phyloP scores from a whole-genome alignment of 2,888 invertebrate species.

The Priapulus caudatus region DNA sequence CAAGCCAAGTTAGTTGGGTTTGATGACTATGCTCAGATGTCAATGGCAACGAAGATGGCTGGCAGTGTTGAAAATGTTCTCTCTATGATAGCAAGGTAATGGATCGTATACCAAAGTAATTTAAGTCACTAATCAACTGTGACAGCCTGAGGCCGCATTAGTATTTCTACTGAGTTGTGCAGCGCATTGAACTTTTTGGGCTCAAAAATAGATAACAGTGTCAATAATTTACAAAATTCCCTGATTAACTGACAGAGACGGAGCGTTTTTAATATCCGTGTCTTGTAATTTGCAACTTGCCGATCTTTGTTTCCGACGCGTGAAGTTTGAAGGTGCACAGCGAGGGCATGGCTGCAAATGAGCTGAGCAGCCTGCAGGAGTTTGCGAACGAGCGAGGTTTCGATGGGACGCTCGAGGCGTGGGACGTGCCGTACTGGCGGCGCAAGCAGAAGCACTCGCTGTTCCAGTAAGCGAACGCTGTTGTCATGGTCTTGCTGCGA shows the following conservation, averaged over 20 bases:
- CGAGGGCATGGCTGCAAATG: background rate
- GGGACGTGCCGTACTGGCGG: slow-evolving; percentile 80
- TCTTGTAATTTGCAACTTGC: too few species aligned
- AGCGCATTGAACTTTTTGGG: too few species aligned
- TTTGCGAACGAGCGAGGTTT: slow-evolving; percentile 65
- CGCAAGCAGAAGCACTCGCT: slow-evolving; percentile 53
- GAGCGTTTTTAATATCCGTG: too few species aligned
- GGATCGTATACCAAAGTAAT: too few species aligned
- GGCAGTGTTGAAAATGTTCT: slow-evolving; percentile 61
- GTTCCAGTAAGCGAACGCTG: slow-evolving; percentile 44
- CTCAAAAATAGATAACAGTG: too few species aligned
- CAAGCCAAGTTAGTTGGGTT: slow-evolving; percentile 66
- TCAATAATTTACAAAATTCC: too few species aligned
- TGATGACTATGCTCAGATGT: slow-evolving; percentile 65
- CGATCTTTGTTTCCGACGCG: slow-evolving; percentile 4
- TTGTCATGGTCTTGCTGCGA: background rate
- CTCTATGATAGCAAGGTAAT: slow-evolving; percentile 51
- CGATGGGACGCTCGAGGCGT: slow-evolving; percentile 52
- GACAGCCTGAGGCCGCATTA: too few species aligned
- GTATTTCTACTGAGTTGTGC: too few species aligned
- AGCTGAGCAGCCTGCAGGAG: slow-evolving; percentile 45
- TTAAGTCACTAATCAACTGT: too few species aligned
- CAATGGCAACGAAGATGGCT: slow-evolving; percentile 89
- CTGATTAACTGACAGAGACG: too few species aligned
- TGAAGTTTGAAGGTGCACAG: slow-evolving; percentile 5